phyloP scores from a whole-genome alignment of 2,888 invertebrate genomes.

The Siphonodentalium dalli region DNA sequence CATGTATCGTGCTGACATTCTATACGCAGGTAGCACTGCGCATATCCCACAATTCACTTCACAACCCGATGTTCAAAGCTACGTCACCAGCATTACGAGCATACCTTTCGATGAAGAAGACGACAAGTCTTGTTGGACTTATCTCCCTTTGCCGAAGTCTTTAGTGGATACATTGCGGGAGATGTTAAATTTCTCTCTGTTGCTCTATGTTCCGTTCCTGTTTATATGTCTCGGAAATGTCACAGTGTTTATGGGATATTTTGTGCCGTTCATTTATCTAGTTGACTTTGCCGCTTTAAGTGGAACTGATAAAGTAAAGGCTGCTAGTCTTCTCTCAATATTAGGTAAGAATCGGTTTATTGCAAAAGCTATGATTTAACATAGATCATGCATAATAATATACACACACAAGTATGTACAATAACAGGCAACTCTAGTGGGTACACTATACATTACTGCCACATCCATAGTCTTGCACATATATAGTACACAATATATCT shows the following conservation, averaged over 20 bases:
- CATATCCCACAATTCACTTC: conserved; percentile 86
- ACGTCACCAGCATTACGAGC: conserved; percentile 89
- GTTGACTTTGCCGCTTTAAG: conserved; percentile 46
- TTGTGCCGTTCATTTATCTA: conserved; percentile 60
- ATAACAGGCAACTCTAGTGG: too few relatives aligned
- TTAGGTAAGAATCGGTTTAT: conserved; percentile 56
- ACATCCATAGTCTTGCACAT: too few relatives aligned
- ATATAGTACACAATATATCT: too few relatives aligned
- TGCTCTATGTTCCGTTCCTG: conserved; percentile 90
- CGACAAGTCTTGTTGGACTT: conserved; percentile 31
- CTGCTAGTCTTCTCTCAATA: conserved; percentile 65
- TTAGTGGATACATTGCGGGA: conserved; percentile 72
- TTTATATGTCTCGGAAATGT: conserved; percentile 88
- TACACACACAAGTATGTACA: too few relatives aligned
- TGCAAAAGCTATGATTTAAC: too few relatives aligned
- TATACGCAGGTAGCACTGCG: conserved; percentile 93
- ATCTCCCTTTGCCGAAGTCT: conserved; percentile 59
- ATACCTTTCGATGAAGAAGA: conserved; percentile 70
- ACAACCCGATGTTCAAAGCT: conserved; percentile 87
- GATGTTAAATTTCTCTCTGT: conserved; percentile 88
- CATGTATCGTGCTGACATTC: conserved; percentile 93
- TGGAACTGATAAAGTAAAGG: conserved; percentile 65
- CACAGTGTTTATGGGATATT: conserved; percentile 58
- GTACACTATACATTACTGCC: too few relatives aligned
- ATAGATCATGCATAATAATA: too few relatives aligned